phyloP scores from a whole-genome alignment of 2,888 invertebrate genomes.

The Gymnoscelis rufifasciata region DNA sequence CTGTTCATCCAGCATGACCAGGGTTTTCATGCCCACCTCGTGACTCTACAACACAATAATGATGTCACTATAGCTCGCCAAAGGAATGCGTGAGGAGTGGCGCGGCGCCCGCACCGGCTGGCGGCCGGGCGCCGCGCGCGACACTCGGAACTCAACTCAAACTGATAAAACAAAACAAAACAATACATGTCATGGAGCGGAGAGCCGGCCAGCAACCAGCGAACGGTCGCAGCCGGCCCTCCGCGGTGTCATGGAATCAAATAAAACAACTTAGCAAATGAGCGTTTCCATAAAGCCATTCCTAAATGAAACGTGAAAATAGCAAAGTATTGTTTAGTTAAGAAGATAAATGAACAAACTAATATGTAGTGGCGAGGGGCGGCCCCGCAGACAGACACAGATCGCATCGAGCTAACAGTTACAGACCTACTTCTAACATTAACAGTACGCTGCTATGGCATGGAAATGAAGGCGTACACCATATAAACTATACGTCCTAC shows the following conservation, averaged over 20 bases:
- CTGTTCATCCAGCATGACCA: constrained; percentile 99
- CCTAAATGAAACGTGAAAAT: constrained; percentile 72
- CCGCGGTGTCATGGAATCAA: constrained; percentile 47
- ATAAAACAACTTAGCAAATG: constrained; percentile 70
- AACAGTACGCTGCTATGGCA: constrained; percentile 73
- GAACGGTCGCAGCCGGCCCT: constrained; percentile 36
- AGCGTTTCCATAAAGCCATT: constrained; percentile 74
- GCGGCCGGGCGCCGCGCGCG: constrained; percentile 24
- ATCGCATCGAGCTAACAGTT: constrained; percentile 72
- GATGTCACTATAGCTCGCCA: constrained; percentile 80
- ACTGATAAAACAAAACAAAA: constrained; percentile 65
- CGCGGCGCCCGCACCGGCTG: constrained; percentile 43
- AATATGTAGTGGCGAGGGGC: constrained; percentile 67
- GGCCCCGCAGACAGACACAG: constrained; percentile 64
- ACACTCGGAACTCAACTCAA: constrained; percentile 63
- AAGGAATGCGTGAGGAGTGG: constrained; percentile 63
- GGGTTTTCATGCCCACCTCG: constrained; percentile 99
- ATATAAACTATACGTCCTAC: constrained; percentile 70
- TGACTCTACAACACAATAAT: constrained; percentile 94
- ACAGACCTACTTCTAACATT: constrained; percentile 75
- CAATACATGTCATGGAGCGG: constrained; percentile 55
- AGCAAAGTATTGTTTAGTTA: constrained; percentile 66
- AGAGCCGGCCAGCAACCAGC: constrained; percentile 24
- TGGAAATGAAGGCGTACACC: constrained; percentile 74
- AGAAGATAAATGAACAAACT: constrained; percentile 69